Conservation (phyloP, 2,888 invertebrate species). For the Thalpophila matura region DNA sequence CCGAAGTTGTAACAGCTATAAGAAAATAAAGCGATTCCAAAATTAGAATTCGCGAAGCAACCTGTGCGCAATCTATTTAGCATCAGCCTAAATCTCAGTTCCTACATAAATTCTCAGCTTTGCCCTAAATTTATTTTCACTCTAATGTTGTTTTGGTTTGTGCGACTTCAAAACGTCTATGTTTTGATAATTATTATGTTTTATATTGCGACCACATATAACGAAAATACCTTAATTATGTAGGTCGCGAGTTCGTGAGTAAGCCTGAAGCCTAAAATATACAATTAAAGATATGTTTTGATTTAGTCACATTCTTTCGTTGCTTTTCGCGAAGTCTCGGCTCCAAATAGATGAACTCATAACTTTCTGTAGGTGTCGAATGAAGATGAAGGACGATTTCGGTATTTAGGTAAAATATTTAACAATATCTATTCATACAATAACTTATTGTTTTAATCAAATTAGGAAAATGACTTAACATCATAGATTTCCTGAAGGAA, state of each 20-base stretch:
- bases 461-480: background rate
- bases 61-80: constrained; percentile 37
- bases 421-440: background rate
- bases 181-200: constrained; percentile 41
- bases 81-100: constrained; percentile 39
- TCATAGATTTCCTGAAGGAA: background rate
- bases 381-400: constrained; percentile 3
- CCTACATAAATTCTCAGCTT: constrained; percentile 42
- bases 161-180: constrained; percentile 42
- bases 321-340: background rate
- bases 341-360: constrained; percentile 5
- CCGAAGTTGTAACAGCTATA: too few relatives aligned
- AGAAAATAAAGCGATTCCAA: constrained; percentile 9
- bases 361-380: constrained; percentile 11
- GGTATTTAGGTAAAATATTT: background rate
- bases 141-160: constrained; percentile 40
- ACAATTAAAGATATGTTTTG: constrained; percentile 3
- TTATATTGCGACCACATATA: constrained; percentile 42
- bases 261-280: background rate
- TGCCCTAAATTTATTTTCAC: constrained; percentile 45
- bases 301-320: constrained; percentile 24
- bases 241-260: constrained; percentile 33
- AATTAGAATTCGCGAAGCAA: constrained; percentile 15
- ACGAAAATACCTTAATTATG: constrained; percentile 23
- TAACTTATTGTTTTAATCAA: background rate